Evolutionary conservation across 2,113 vertebrate species (phyloP), one percentile per base, ranked within the genome.

Genomic region (Paedocypris sp.): DNA sequence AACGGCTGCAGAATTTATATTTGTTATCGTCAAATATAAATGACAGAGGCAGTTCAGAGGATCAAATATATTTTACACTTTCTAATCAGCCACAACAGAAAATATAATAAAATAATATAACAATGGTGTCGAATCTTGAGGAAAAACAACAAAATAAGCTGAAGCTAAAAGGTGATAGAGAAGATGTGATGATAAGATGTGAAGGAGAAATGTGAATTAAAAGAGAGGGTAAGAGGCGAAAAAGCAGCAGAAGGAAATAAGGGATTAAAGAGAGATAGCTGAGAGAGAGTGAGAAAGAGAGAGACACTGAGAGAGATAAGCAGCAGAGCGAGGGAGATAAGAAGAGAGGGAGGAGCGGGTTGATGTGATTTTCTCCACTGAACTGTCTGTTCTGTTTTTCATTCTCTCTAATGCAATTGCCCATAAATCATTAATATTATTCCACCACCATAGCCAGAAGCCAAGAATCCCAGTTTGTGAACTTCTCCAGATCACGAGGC

Each of bases 351-450:
- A 39, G 25, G 46, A 48, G 33, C 11, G 6, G 28, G 53, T 47
- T 29, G 10, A 43, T 60, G 20, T 32, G n/a, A 38, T 64, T 33
- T 53, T 39, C 23, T 46, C 11, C 25, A 23, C 38, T 23, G 22
- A 43, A 60, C 48, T 56, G 18, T 15, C 15, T 50, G 41, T 64
- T 62, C 62, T 25, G 42, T 33, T 60, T 60, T 58, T 62, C 59
- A 28, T 61, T 77, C 67, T 69, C 65, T 26, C 60, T 56, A 18
- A 62, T 62, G 72, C 75, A 79, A 84, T 78, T 76, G 74, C 49
- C 75, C 72, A 80, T 80, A 76, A 82, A 82, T 76, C 74, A 79
- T 77, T 76, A 45, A 79, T 76, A 75, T 80, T 69, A 79, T 77
- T 70, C 56, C 67, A 67, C 63, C 65, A 71, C 60, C 59, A 67